phyloP scores from a whole-genome alignment of 1,140 invertebrate genomes.

The Ptiloglossa arizonensis region DNA sequence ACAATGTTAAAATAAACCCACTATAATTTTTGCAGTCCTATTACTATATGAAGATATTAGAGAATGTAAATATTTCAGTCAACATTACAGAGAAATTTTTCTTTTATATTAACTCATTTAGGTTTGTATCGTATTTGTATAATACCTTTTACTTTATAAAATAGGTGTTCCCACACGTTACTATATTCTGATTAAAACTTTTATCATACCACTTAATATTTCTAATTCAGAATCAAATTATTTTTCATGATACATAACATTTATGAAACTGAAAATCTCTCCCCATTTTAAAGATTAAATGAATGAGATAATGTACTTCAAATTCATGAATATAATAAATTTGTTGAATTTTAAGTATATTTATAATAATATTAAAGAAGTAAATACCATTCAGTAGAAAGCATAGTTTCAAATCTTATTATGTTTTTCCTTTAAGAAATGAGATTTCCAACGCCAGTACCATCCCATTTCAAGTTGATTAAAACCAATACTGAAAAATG shows the following conservation, averaged over 20 bases:
- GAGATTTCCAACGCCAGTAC: conserved; percentile 75
- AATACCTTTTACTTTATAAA: conserved; percentile 2
- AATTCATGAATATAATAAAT: conserved; percentile 31
- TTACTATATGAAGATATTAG: too few relatives aligned
- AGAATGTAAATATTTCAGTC: conserved; percentile 22
- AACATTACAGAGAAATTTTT: conserved; percentile 9
- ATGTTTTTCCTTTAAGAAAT: conserved; percentile 45
- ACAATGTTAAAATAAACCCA: not conserved
- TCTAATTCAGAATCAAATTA: conserved; percentile 3
- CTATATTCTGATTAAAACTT: conserved; percentile 6
- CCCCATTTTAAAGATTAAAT: not conserved
- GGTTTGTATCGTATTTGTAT: not conserved
- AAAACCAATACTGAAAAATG: conserved; percentile 82
- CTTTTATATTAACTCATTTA: not conserved
- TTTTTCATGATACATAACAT: not conserved
- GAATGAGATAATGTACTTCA: not conserved
- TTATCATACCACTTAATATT: conserved; percentile 3
- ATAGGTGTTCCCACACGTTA: conserved; percentile 17
- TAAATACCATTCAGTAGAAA: conserved; percentile 5
- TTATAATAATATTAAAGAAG: not conserved
- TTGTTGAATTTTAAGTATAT: conserved; percentile 12
- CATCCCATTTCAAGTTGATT: conserved; percentile 83
- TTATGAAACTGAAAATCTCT: conserved; percentile 5
- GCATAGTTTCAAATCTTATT: conserved; percentile 17
- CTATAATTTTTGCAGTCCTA: not conserved